Percentiles rank a stretch among this genome's conserved stretches.
Evolutionary conservation across 2,113 vertebrate genomes (phyloP).

Genomic region (Poicephalus meyeri): DNA sequence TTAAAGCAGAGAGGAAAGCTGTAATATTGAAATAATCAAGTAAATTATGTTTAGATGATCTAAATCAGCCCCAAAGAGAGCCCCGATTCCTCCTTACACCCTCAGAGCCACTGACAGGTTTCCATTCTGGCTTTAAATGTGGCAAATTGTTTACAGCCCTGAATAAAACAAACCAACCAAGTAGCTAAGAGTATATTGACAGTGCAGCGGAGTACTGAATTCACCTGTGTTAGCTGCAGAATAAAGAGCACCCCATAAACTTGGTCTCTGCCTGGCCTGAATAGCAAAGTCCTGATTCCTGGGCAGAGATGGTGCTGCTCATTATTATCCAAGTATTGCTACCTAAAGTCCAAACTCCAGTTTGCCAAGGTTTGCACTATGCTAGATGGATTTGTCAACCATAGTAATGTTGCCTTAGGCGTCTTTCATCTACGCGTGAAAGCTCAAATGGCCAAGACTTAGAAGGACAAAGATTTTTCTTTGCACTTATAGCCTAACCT

Average conservation of each 20-base stretch:
- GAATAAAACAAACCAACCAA: neutral
- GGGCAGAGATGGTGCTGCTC: neutral
- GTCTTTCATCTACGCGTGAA: fast-evolving
- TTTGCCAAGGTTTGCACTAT: neutral
- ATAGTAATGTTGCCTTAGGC: neutral
- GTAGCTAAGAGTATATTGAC: neutral
- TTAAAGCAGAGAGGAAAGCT: neutral
- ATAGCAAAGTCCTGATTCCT: neutral
- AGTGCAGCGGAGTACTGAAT: neutral
- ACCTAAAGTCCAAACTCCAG: neutral
- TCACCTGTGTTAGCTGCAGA: neutral
- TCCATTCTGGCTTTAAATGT: neutral
- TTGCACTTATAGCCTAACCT: neutral
- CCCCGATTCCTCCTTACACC: neutral
- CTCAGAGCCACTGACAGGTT: neutral
- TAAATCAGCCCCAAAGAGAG: neutral
- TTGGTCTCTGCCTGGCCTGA: neutral
- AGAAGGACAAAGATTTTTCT: neutral
- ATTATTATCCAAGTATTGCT: neutral
- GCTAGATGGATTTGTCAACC: neutral
- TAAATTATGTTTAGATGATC: neutral
- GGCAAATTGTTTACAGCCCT: neutral
- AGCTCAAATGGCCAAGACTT: neutral
- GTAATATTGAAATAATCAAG: neutral
- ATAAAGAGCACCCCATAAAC: neutral